These are phyloP conservation scores for Abrostola triplasia DNA, from an alignment of 2,888 invertebrate genomes.

Conservation along the genomic window DNA sequence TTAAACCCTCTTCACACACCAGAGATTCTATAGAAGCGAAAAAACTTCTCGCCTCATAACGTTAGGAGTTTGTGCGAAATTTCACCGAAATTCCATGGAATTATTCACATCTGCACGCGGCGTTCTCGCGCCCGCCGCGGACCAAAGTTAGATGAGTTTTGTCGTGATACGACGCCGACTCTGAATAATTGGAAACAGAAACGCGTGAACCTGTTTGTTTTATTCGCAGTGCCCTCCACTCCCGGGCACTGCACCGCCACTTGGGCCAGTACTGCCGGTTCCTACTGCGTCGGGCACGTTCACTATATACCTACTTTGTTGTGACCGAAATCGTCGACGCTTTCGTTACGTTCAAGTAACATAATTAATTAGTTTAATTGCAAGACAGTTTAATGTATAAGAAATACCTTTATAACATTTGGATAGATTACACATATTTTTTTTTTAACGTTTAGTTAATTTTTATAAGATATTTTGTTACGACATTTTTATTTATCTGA, in stretches of 20 bases:
- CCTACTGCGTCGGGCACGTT: slow-evolving; percentile 2
- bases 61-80: slow-evolving; percentile 56
- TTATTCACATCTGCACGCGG: slow-evolving; percentile 67
- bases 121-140: slow-evolving; percentile 49
- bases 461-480: no score
- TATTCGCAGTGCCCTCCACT: slow-evolving; percentile 38
- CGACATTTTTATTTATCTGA: no score
- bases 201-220: slow-evolving; percentile 57
- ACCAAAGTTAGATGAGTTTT: slow-evolving; percentile 78
- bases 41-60: slow-evolving; percentile 56
- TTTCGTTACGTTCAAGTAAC: slow-evolving; percentile 27
- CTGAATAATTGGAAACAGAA: slow-evolving; percentile 73
- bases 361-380: background rate
- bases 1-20: slow-evolving; percentile 53
- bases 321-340: no score
- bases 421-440: no score
- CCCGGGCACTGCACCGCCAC: background rate
- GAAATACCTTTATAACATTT: no score
- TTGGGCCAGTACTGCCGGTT: background rate
- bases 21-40: slow-evolving; percentile 47
- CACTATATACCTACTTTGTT: slow-evolving; percentile 29
- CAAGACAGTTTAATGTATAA: no score
- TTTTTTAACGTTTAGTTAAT: no score
- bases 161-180: slow-evolving; percentile 61
- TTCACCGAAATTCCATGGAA: slow-evolving; percentile 55